Evolutionary conservation across 2,888 invertebrate genomes (phyloP).

Genomic region (Rotaria socialis): DNA sequence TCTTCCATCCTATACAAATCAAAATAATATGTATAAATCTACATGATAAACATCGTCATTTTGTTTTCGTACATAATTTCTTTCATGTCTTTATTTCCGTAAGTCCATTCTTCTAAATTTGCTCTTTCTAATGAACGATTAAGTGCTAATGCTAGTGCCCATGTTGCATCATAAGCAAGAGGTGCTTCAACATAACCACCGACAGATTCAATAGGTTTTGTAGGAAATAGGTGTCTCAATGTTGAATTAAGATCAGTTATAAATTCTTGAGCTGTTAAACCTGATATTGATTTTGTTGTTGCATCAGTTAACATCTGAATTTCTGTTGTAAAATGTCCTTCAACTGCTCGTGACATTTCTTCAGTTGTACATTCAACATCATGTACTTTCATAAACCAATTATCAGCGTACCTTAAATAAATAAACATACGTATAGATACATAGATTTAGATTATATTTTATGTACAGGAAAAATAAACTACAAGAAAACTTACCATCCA

Average conservation of each 20-base stretch:
- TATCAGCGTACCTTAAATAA: slow-evolving; percentile 76
- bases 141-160: slow-evolving; percentile 94
- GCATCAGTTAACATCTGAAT: slow-evolving; percentile 65
- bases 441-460: background rate
- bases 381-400: slow-evolving; percentile 88
- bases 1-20: slow-evolving; percentile 19
- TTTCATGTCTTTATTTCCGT: slow-evolving; percentile 20
- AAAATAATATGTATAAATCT: too few species aligned
- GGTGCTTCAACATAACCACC: slow-evolving; percentile 87
- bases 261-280: slow-evolving; percentile 18
- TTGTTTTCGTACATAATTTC: background rate
- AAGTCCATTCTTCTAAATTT: slow-evolving; percentile 15
- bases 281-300: background rate
- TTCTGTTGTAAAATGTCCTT: slow-evolving; percentile 95
- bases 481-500: slow-evolving; percentile 63
- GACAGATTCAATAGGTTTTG: slow-evolving; percentile 46
- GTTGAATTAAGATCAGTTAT: slow-evolving; percentile 23
- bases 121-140: slow-evolving; percentile 71
- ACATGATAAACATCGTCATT: background rate
- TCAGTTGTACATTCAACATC: slow-evolving; percentile 81
- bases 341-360: slow-evolving; percentile 86
- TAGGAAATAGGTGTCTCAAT: background rate
- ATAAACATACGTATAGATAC: background rate
- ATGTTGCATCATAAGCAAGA: slow-evolving; percentile 95
- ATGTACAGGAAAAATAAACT: background rate